Percentiles rank a stretch among this genome's conserved stretches.
These are phyloP conservation scores for Geopemphigus sp. DNA, from an alignment of 1,140 invertebrate species.

Conservation along the genomic window DNA sequence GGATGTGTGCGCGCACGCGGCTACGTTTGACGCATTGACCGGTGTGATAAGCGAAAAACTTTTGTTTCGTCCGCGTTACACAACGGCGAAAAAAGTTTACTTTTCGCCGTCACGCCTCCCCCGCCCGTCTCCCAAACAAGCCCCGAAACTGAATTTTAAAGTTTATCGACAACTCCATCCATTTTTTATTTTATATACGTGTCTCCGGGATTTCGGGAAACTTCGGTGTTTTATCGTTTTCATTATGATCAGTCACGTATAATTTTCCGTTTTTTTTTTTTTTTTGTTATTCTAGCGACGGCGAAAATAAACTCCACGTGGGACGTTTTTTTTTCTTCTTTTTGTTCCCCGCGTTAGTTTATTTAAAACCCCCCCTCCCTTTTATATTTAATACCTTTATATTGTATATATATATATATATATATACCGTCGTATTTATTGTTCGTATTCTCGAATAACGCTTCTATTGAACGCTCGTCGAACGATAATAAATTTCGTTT, in stretches of 20 bases:
- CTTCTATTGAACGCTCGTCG: neutral
- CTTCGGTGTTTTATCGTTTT: slow-evolving; percentile 6
- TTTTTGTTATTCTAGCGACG: too few species aligned
- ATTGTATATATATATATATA: too few species aligned
- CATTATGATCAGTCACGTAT: slow-evolving; percentile 27
- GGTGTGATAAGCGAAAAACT: slow-evolving; percentile 9
- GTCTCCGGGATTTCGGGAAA: neutral
- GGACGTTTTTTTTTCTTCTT: neutral
- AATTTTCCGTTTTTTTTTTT: neutral
- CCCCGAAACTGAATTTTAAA: slow-evolving; percentile 14
- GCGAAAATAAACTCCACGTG: neutral
- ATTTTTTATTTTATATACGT: neutral
- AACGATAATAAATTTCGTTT: slow-evolving; percentile 2
- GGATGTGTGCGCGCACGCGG: too few species aligned
- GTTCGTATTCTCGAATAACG: neutral
- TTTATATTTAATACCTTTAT: too few species aligned
- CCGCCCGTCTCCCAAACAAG: slow-evolving; percentile 7
- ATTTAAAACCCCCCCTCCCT: neutral
- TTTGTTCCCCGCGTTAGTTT: neutral
- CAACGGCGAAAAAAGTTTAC: neutral
- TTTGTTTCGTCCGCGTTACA: slow-evolving; percentile 14
- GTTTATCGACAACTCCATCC: neutral
- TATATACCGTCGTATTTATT: slow-evolving; percentile 3
- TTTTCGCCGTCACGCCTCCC: neutral
- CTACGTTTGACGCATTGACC: neutral